phyloP scores from a whole-genome alignment of 1,140 invertebrate species.

The Apocrypta bakeri region DNA sequence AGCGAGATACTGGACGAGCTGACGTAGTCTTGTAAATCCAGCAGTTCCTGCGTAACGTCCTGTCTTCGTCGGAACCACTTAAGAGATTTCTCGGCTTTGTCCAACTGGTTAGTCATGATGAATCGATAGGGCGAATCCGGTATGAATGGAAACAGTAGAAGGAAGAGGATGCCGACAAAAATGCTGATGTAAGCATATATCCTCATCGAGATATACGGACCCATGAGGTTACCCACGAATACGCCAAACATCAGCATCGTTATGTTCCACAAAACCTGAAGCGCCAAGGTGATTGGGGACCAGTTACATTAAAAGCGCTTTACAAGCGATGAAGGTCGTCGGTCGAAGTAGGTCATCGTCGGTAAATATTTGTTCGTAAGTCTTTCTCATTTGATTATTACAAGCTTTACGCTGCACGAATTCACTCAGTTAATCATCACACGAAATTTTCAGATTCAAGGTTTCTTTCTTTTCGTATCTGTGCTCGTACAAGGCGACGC shows the following conservation, averaged over 20 bases:
- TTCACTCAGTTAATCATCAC: neutral
- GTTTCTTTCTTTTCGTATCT: too few species aligned
- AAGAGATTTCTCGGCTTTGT: slow-evolving; percentile 67
- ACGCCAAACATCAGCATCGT: slow-evolving; percentile 72
- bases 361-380: neutral
- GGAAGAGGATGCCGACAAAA: slow-evolving; percentile 69
- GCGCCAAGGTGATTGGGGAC: slow-evolving; percentile 21
- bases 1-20: slow-evolving; percentile 56
- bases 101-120: slow-evolving; percentile 59
- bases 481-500: too few species aligned
- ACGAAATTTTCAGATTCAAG: too few species aligned
- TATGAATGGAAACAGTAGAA: slow-evolving; percentile 71
- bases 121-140: slow-evolving; percentile 76
- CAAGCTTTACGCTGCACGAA: neutral
- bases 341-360: slow-evolving; percentile 33
- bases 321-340: neutral
- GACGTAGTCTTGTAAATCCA: slow-evolving; percentile 66
- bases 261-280: slow-evolving; percentile 75
- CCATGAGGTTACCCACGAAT: slow-evolving; percentile 69
- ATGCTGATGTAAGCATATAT: slow-evolving; percentile 66
- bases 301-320: neutral
- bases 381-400: neutral
- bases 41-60: slow-evolving; percentile 66
- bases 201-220: slow-evolving; percentile 67
- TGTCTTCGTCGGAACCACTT: slow-evolving; percentile 64